Evolutionary conservation across 2,113 vertebrate species (phyloP).

Genomic region (Donacobius atricapilla): DNA sequence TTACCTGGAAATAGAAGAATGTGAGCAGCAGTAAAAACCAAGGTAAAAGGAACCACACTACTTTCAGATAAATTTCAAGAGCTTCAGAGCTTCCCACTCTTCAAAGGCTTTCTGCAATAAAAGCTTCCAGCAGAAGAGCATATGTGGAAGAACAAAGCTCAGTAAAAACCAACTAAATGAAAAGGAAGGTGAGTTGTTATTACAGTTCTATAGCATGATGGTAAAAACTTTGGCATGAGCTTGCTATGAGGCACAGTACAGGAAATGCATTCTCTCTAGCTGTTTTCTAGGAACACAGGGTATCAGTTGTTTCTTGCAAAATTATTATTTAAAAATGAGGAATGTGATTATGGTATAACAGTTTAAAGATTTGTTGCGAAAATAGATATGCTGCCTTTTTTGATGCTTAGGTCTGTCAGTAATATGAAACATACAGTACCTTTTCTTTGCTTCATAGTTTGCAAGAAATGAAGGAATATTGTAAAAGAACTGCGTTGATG

Average conservation of each 20-base stretch:
- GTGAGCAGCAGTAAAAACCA: background rate
- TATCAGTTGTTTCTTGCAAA: background rate
- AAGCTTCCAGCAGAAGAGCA: background rate
- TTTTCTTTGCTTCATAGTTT: background rate
- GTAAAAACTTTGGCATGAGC: background rate
- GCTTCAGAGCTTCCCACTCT: background rate
- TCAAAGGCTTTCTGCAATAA: constrained; percentile 1
- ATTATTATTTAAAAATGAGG: background rate
- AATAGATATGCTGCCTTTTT: background rate
- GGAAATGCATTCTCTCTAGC: background rate
- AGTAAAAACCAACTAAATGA: background rate
- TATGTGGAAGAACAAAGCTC: background rate
- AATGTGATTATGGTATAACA: background rate
- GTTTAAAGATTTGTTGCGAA: background rate
- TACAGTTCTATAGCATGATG: background rate
- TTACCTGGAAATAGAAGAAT: background rate
- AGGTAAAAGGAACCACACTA: background rate
- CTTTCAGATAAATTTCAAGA: background rate
- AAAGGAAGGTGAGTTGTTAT: background rate
- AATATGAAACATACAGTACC: background rate
- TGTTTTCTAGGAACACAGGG: background rate
- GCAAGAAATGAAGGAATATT: background rate
- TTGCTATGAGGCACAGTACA: background rate
- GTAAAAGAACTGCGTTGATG: background rate
- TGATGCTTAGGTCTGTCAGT: background rate